Percentiles rank a stretch among this genome's conserved stretches.
phyloP scores from a whole-genome alignment of 92 coral and sea anemone genomes.

The Bergia sp. region DNA sequence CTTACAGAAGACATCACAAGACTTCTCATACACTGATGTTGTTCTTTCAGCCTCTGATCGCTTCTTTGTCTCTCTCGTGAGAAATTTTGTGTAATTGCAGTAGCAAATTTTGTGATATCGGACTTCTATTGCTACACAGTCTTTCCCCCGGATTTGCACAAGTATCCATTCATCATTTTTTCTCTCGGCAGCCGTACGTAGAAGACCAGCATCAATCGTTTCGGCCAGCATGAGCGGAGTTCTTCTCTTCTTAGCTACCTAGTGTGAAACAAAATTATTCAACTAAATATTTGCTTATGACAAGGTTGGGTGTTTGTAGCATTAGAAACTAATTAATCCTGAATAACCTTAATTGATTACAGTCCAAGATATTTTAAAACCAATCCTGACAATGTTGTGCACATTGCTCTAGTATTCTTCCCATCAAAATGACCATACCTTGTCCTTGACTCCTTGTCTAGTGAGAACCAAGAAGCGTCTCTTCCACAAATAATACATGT shows the following conservation, averaged over 20 bases:
- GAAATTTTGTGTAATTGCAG: constrained; percentile 33
- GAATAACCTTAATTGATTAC: too few relatives aligned
- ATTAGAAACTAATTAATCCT: too few relatives aligned
- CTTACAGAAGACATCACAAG: constrained; percentile 40
- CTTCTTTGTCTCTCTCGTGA: constrained; percentile 8
- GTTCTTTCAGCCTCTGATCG: constrained; percentile 7
- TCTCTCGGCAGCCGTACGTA: constrained; percentile 45
- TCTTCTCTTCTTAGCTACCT: constrained; percentile 41
- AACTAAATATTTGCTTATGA: neutral
- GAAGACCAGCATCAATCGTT: constrained; percentile 36
- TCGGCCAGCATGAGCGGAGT: constrained; percentile 32
- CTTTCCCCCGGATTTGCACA: constrained; percentile 45
- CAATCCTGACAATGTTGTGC: too few relatives aligned
- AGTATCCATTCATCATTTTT: constrained; percentile 47
- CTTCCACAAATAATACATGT: too few relatives aligned
- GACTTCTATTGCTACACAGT: constrained; percentile 36
- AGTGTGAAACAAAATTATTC: constrained; percentile 24
- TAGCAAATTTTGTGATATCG: constrained; percentile 46
- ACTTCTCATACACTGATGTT: constrained; percentile 32
- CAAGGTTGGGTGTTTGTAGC: neutral
- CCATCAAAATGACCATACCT: too few relatives aligned
- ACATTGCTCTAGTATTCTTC: too few relatives aligned
- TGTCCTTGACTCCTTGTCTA: too few relatives aligned
- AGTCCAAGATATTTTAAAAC: too few relatives aligned
- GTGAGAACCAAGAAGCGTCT: too few relatives aligned